Base-by-base conservation (phyloP, 2,113 vertebrate genomes). In the Hippotragus niger region DNA sequence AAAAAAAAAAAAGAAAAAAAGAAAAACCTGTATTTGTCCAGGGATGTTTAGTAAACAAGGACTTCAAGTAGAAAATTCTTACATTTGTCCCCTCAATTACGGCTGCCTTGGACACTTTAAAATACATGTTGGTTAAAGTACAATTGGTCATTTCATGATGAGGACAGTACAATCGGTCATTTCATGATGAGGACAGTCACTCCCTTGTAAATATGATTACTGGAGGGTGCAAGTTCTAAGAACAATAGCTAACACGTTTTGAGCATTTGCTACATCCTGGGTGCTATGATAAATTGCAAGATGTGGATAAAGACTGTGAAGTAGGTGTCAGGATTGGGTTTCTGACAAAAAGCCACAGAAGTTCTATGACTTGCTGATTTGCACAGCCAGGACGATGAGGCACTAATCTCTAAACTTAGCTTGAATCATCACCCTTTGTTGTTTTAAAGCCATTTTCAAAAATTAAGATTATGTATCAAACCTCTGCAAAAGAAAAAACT, bases 41-140 rank as follows among this genome's bases (percentile, higher is more conserved):
- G 43, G n/a, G 40, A 88, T 85, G 93, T n/a, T 87, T 91, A 67
- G 15, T 84, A 91, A 90, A 96, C 52, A 45, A 96, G 53, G n/a
- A 94, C 6, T 80, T 80, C 1, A 85, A 76, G 71, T 85, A 53
- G 27, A 93, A 96, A 94, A 76, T 92, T 90, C n/a, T 14, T 81
- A n/a, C 57, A 64, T 94, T 57, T 64, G 21, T 90, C 92, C 33
- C 19, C 62, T 94, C 74, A 53, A 5, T 81, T 91, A 84, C 3
- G 36, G 62, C 62, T 57, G 52, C 31, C 25, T 50, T 85, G 40
- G 53, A 11, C 29, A 92, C 92, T 94, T 64, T 40, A 81, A 94
- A 88, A 36, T 88, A 53, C 2, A 17, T 14, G 10, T n/a, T 47
- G 81, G 31, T 92, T 93, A 92, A 92, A 92, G 36, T 52, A 67